Conservation (phyloP, 2,797 vertebrate genomes). For the Tapirus indicus region DNA sequence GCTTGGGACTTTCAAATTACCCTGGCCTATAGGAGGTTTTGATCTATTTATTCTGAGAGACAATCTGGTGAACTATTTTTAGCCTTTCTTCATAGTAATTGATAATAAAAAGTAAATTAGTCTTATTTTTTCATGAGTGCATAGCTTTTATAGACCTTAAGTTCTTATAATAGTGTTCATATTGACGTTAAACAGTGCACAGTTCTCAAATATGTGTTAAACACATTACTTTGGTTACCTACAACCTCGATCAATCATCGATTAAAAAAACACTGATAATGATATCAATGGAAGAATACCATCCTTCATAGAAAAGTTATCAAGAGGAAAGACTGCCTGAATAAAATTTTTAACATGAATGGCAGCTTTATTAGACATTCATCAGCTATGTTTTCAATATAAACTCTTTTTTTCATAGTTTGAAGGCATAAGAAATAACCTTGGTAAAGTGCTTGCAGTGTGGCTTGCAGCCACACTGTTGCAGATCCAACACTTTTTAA, state of each 20-base stretch:
- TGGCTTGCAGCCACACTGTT: too few species aligned
- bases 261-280: background rate
- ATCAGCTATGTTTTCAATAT: background rate
- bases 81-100: background rate
- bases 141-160: background rate
- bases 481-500: background rate
- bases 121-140: background rate
- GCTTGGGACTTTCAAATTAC: background rate
- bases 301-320: background rate
- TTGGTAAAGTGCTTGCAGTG: background rate
- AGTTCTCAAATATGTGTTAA: conserved; percentile 5
- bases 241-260: background rate
- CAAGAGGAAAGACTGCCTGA: background rate
- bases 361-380: background rate
- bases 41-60: background rate
- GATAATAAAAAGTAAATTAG: background rate
- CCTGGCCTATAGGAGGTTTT: background rate
- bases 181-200: background rate
- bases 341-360: background rate
- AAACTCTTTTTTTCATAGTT: background rate
- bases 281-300: background rate
- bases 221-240: background rate
- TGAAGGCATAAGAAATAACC: background rate
- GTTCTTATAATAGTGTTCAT: background rate
- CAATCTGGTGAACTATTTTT: background rate